Conservation (phyloP, 2,797 vertebrate species). For the Philypnodon macrostomus region DNA sequence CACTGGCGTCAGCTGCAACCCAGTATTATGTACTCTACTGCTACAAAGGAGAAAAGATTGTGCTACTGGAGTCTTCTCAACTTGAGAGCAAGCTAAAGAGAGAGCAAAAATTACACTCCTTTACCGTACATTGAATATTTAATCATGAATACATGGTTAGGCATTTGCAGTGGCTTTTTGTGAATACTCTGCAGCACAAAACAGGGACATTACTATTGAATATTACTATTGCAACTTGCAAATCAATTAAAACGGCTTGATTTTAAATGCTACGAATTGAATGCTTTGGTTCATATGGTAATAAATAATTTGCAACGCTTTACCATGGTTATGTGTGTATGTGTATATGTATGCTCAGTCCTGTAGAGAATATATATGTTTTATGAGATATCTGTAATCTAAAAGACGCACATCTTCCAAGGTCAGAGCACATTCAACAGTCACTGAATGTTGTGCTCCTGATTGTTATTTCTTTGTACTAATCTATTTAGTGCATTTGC, state of each 20-base stretch:
- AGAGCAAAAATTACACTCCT: too few species aligned
- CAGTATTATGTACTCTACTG: too few species aligned
- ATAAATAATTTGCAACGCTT: not conserved
- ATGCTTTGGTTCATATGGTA: not conserved
- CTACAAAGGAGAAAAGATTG: too few species aligned
- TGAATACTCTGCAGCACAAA: not conserved
- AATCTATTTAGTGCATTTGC: constrained; percentile 24
- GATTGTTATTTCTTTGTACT: constrained; percentile 48
- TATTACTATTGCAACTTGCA: too few species aligned
- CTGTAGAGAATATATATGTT: constrained; percentile 1
- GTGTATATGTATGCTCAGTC: not conserved
- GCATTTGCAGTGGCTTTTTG: not conserved
- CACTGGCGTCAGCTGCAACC: too few species aligned
- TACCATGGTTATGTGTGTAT: constrained; percentile 11
- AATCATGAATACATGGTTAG: not conserved
- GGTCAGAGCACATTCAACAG: constrained; percentile 40
- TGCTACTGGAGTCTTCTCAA: too few species aligned
- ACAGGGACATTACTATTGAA: too few species aligned
- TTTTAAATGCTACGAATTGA: not conserved
- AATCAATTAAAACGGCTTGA: too few species aligned
- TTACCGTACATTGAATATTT: too few species aligned
- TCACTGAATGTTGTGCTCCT: constrained; percentile 39
- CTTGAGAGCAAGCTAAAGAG: too few species aligned
- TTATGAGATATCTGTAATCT: constrained; percentile 1
- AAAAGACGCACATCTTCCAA: constrained; percentile 27